Conservation (phyloP, 2,113 vertebrate genomes). For the Coryphaenoides rupestris region DNA sequence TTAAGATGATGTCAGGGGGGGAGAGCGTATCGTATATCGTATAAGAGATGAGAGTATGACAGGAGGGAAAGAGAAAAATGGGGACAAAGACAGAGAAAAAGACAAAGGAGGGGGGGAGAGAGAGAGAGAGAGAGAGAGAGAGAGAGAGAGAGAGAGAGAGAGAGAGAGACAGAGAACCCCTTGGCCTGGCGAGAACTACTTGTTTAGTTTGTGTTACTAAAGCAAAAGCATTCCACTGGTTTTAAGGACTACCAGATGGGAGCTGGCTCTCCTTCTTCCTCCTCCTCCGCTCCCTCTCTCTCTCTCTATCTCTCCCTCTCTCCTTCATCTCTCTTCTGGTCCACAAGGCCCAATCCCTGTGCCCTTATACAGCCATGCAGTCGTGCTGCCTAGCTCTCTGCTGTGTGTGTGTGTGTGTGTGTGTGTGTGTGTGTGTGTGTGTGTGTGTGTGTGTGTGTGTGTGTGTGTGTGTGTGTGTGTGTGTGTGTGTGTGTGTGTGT, state of each 20-base stretch:
- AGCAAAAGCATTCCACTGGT: constrained; percentile 83
- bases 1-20: too few relatives aligned
- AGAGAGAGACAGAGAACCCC: constrained; percentile 28
- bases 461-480: constrained; percentile 25
- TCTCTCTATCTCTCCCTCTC: constrained; percentile 15
- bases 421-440: constrained; percentile 13
- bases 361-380: constrained; percentile 80
- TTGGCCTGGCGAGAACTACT: constrained; percentile 65
- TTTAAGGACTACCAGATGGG: constrained; percentile 84
- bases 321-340: constrained; percentile 39
- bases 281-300: constrained; percentile 12
- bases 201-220: constrained; percentile 84
- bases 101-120: too few relatives aligned
- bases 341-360: constrained; percentile 53
- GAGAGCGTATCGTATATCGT: too few relatives aligned
- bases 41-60: constrained; percentile 6
- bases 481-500: too few relatives aligned
- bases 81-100: too few relatives aligned
- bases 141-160: too few relatives aligned
- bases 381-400: constrained; percentile 43
- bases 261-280: constrained; percentile 51
- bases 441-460: constrained; percentile 2
- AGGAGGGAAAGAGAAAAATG: too few relatives aligned
- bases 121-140: too few relatives aligned
- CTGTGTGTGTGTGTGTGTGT: constrained; percentile 1